These are phyloP conservation scores for Xanthia icteritia DNA, from an alignment of 2,888 invertebrate species.

Conservation along the genomic window DNA sequence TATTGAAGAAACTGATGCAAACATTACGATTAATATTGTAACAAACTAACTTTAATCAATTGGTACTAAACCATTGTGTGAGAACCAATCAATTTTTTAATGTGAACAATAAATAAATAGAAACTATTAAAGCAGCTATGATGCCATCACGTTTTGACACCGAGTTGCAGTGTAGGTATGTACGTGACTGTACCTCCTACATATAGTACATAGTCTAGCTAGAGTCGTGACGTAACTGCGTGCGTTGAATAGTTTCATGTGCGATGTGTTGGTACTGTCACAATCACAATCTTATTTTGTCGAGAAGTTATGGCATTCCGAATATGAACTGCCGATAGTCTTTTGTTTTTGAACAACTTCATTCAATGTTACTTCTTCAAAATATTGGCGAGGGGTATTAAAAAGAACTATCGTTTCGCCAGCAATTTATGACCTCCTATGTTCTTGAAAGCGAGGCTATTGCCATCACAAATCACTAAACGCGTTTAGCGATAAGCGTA, in stretches of 20 bases:
- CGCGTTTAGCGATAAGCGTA: background rate
- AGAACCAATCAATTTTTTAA: slow-evolving; percentile 37
- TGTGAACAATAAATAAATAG: slow-evolving; percentile 35
- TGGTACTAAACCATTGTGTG: slow-evolving; percentile 17
- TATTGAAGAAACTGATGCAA: slow-evolving; percentile 12
- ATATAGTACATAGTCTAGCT: background rate
- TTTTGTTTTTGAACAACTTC: background rate
- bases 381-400: background rate
- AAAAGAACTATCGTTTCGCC: background rate
- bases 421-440: background rate
- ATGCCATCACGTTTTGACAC: slow-evolving; percentile 51
- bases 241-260: slow-evolving; percentile 43
- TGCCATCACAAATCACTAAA: background rate
- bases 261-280: slow-evolving; percentile 14
- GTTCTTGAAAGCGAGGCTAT: background rate
- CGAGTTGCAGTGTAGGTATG: slow-evolving; percentile 15
- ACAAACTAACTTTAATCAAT: slow-evolving; percentile 26
- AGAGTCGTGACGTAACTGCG: slow-evolving; percentile 47
- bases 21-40: background rate
- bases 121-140: slow-evolving; percentile 25
- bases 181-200: slow-evolving; percentile 48
- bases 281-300: slow-evolving; percentile 20
- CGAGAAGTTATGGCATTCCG: slow-evolving; percentile 19
- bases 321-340: slow-evolving; percentile 1
- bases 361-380: background rate